These are phyloP conservation scores for Microcebus ravelobensis DNA, from an alignment of 2,113 vertebrate species.

Conservation along the genomic window DNA sequence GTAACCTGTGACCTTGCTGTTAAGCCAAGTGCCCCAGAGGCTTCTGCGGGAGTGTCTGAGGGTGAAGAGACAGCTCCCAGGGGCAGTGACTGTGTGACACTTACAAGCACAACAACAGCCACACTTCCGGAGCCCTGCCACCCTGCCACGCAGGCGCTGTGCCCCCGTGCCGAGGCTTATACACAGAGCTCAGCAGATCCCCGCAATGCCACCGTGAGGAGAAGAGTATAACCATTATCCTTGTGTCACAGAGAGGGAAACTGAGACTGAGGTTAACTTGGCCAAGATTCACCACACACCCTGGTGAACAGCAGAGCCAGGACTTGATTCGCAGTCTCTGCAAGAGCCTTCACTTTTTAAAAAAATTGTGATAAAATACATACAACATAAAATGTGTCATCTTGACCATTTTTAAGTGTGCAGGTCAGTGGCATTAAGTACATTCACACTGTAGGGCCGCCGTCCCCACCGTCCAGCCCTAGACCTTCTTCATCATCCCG, in stretches of 20 bases:
- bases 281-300: neutral
- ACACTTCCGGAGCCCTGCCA: neutral
- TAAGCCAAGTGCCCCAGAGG: neutral
- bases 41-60: neutral
- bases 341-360: neutral
- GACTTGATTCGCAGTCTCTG: neutral
- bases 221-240: neutral
- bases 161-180: neutral
- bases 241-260: neutral
- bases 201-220: accelerated
- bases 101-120: neutral
- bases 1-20: neutral
- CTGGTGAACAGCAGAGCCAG: neutral
- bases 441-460: accelerated
- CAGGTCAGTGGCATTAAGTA: neutral
- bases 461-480: neutral
- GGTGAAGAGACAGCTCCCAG: neutral
- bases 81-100: neutral
- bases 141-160: accelerated
- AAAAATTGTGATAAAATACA: neutral
- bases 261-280: neutral
- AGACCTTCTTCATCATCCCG: neutral
- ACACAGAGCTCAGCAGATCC: neutral
- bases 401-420: neutral
- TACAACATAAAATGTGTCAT: neutral